phyloP scores from a whole-genome alignment of 2,797 vertebrate genomes.

The Oophaga sylvatica region DNA sequence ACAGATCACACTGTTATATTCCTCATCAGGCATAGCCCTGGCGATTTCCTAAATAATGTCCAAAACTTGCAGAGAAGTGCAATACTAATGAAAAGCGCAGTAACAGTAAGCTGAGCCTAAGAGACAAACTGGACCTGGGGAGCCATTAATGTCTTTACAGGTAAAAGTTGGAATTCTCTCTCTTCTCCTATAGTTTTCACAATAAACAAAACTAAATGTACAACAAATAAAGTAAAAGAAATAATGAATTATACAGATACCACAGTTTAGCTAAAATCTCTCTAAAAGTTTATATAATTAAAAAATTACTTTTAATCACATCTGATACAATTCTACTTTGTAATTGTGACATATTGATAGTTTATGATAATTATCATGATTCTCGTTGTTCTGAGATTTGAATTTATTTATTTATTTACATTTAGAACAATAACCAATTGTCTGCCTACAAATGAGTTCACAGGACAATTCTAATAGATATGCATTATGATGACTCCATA shows the following conservation, averaged over 20 bases:
- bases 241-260: not conserved
- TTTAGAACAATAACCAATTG: not conserved
- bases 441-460: not conserved
- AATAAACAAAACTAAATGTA: not conserved
- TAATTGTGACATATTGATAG: not conserved
- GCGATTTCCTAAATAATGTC: not conserved
- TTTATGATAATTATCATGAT: not conserved
- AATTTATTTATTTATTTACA: not conserved
- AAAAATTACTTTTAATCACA: not conserved
- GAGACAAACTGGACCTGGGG: not conserved
- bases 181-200: not conserved
- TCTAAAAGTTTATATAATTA: not conserved
- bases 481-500: not conserved
- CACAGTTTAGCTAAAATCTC: too few relatives aligned
- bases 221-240: not conserved
- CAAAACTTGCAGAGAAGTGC: not conserved
- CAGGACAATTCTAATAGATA: not conserved
- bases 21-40: not conserved
- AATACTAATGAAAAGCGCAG: not conserved
- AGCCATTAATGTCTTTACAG: not conserved
- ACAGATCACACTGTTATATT: not conserved
- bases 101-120: not conserved
- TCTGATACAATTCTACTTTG: not conserved
- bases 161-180: not conserved
- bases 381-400: not conserved